These are phyloP conservation scores for Mergus octosetaceus DNA, from an alignment of 2,797 vertebrate genomes.

Conservation along the genomic window DNA sequence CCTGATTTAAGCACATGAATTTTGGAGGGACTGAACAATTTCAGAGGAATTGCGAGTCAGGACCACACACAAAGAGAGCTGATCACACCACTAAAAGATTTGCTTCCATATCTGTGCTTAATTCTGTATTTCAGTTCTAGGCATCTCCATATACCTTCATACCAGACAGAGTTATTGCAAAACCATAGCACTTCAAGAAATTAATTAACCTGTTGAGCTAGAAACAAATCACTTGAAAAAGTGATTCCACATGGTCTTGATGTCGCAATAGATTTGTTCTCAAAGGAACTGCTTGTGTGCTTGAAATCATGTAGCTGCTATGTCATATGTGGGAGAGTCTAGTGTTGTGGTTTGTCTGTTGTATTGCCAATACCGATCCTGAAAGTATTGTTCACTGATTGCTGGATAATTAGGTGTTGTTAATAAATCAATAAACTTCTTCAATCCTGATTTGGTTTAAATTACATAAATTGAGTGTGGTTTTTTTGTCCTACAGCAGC, in stretches of 20 bases:
- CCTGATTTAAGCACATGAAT: not conserved
- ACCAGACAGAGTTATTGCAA: not conserved
- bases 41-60: not conserved
- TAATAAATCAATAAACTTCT: conserved; percentile 29
- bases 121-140: fast-evolving
- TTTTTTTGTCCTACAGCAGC: not conserved
- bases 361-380: not conserved
- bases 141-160: not conserved
- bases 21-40: not conserved
- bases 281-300: not conserved
- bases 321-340: not conserved
- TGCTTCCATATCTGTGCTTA: not conserved
- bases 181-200: not conserved
- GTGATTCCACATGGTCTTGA: not conserved
- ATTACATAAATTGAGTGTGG: not conserved
- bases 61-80: not conserved
- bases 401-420: conserved; percentile 9
- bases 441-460: not conserved
- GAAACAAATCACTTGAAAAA: not conserved
- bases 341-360: not conserved
- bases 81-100: not conserved
- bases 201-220: not conserved
- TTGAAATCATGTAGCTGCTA: not conserved
- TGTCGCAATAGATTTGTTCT: not conserved
- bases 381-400: not conserved